phyloP scores from a whole-genome alignment of 2,797 vertebrate species.

The Mormyrops boulengeri region DNA sequence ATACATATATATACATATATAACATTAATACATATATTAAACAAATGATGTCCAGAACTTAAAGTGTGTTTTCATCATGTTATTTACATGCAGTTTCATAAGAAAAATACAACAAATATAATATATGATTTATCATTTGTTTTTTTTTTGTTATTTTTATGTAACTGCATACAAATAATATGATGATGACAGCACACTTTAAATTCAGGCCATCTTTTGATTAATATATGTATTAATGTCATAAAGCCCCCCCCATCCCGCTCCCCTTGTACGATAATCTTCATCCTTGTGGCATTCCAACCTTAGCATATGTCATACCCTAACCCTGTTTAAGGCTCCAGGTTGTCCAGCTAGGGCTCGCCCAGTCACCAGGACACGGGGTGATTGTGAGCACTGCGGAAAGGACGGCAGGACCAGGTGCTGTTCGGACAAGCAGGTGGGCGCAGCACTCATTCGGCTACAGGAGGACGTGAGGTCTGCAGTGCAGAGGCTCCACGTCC shows the following conservation, averaged over 20 bases:
- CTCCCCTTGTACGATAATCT: neutral
- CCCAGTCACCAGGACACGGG: conserved; percentile 34
- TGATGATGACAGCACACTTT: neutral
- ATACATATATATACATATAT: neutral
- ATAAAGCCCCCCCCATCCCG: neutral
- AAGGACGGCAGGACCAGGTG: conserved; percentile 51
- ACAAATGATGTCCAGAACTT: neutral
- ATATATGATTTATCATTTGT: neutral
- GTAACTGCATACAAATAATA: neutral
- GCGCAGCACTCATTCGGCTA: conserved; percentile 68
- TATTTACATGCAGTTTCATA: neutral
- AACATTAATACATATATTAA: neutral
- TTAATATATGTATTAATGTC: neutral
- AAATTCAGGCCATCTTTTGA: neutral
- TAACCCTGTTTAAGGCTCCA: neutral
- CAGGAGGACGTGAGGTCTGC: conserved; percentile 85
- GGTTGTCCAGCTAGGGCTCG: conserved; percentile 28
- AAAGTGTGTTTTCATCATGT: neutral
- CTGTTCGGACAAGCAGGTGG: conserved; percentile 73
- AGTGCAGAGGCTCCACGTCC: conserved; percentile 70
- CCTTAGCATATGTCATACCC: neutral
- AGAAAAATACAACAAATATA: neutral
- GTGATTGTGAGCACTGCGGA: conserved; percentile 63
- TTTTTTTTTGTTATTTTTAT: neutral
- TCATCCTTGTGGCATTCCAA: neutral